Conservation (phyloP, 2,797 vertebrate genomes). For the Anolis apletophallus region DNA sequence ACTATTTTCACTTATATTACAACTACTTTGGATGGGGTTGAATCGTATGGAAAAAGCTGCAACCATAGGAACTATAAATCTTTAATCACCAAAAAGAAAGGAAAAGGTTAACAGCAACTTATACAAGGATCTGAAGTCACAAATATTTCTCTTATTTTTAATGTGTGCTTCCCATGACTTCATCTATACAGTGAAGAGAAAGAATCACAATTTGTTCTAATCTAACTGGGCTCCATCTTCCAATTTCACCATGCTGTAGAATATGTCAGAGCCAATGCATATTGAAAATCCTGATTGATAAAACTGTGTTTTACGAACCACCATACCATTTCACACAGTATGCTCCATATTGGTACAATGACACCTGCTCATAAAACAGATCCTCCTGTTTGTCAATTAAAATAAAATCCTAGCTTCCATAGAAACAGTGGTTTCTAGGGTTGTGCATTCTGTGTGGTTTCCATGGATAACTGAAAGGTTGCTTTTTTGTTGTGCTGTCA, state of each 20-base stretch:
- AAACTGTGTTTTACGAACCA: background rate
- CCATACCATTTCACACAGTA: background rate
- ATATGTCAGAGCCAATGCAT: background rate
- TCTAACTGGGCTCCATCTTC: background rate
- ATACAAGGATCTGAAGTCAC: too few relatives aligned
- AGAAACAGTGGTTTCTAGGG: slow-evolving; percentile 23
- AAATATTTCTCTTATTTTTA: too few relatives aligned
- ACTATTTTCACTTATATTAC: too few relatives aligned
- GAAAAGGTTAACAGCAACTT: too few relatives aligned
- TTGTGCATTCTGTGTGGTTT: slow-evolving; percentile 22
- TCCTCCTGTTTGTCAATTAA: slow-evolving; percentile 32
- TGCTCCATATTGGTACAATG: background rate
- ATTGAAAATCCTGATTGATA: background rate
- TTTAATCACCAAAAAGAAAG: too few relatives aligned
- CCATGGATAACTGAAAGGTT: slow-evolving; percentile 31
- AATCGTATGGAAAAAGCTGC: too few relatives aligned
- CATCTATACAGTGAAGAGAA: background rate
- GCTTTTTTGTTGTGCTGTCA: slow-evolving; percentile 35
- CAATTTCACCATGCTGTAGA: background rate
- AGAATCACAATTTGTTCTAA: background rate
- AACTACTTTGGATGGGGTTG: too few relatives aligned
- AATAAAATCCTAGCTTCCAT: slow-evolving; percentile 36
- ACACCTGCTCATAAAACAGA: background rate
- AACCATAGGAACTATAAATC: too few relatives aligned
- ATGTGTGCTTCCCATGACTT: too few relatives aligned